Evolutionary conservation across 2,797 vertebrate species (phyloP).

Genomic region (Atherinosoma microstoma): DNA sequence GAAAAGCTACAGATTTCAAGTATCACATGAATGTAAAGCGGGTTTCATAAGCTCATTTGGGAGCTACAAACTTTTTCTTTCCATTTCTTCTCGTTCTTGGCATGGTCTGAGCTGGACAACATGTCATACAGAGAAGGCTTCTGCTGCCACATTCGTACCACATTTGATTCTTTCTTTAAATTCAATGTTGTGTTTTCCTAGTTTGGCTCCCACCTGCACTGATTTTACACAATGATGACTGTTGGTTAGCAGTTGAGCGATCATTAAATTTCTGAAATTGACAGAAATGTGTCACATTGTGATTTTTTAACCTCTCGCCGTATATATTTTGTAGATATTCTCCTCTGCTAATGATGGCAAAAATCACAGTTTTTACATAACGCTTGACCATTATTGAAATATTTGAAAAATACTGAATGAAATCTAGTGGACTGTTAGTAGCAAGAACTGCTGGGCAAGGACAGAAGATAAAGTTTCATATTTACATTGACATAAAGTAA

Average conservation of each 20-base stretch:
- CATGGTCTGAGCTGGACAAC: background rate
- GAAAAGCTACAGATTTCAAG: background rate
- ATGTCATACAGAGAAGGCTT: background rate
- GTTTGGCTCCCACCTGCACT: background rate
- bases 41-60: background rate
- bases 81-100: background rate
- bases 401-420: background rate
- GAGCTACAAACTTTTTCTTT: background rate
- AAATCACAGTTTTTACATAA: background rate
- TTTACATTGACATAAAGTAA: conserved; percentile 36
- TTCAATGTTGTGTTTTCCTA: background rate
- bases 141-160: background rate
- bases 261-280: background rate
- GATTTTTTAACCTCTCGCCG: background rate
- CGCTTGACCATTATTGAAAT: background rate
- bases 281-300: background rate
- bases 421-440: background rate
- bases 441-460: background rate
- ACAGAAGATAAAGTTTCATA: conserved; percentile 21
- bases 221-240: background rate
- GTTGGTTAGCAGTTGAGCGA: no score
- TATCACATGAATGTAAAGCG: background rate
- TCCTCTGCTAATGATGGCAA: background rate
- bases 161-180: background rate
- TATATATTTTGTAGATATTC: background rate